These are phyloP conservation scores for Agonopterix alstromeriana DNA, from an alignment of 2,888 invertebrate genomes.

Conservation along the genomic window DNA sequence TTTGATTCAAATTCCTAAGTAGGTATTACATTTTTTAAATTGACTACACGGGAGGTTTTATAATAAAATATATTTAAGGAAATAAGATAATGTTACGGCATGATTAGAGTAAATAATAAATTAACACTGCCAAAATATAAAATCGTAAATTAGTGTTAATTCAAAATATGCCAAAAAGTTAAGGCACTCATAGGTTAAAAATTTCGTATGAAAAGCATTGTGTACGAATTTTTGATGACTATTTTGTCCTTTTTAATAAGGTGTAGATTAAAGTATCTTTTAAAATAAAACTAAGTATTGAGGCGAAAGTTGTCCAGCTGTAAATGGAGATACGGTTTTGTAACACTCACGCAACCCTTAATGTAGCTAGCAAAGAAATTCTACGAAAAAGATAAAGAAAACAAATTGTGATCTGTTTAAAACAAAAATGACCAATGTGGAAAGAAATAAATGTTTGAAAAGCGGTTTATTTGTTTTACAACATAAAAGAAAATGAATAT, in stretches of 20 bases:
- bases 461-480: constrained; percentile 36
- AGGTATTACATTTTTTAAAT: not conserved
- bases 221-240: constrained; percentile 69
- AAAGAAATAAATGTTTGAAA: constrained; percentile 70
- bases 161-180: constrained; percentile 34
- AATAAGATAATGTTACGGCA: not conserved
- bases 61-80: not conserved
- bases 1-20: not conserved
- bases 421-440: constrained; percentile 67
- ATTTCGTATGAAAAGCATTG: constrained; percentile 46
- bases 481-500: constrained; percentile 36
- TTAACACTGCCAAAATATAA: constrained; percentile 69
- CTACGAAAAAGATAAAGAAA: constrained; percentile 24
- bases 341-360: constrained; percentile 18
- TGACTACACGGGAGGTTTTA: not conserved
- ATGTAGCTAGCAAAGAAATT: constrained; percentile 39
- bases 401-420: constrained; percentile 61
- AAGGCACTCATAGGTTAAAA: constrained; percentile 31
- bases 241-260: constrained; percentile 54
- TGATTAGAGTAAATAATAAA: constrained; percentile 32
- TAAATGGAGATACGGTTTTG: constrained; percentile 27
- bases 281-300: constrained; percentile 17
- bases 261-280: constrained; percentile 27
- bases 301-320: constrained; percentile 49
- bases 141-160: constrained; percentile 38